Evolutionary conservation across 2,113 vertebrate genomes (phyloP), one percentile per base, ranked within the genome.

Genomic region (Oryctolagus cuniculus): DNA sequence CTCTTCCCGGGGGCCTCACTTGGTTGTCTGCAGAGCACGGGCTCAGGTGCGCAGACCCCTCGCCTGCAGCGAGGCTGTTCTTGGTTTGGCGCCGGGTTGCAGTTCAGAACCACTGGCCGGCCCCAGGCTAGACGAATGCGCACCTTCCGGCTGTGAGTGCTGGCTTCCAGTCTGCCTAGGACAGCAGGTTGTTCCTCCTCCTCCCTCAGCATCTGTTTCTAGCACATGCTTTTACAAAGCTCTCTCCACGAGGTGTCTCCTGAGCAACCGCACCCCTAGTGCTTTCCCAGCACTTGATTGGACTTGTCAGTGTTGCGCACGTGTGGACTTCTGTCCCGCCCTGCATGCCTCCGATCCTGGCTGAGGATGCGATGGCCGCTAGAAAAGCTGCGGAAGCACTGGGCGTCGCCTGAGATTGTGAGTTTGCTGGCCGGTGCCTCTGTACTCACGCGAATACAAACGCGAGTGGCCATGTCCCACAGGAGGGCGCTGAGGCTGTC

Each of bases 1-100:
- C n/a, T 29, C 58, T 15, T 74, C 19, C 21, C 25, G 7, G 64
- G 70, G 27, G 34, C 75, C 16, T 58, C 66, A 11, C 4, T 0
- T 29, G 69, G 74, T 0, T 7, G 6, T 49, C 55, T 70, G 19
- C 19, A 49, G 4, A 2, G 17, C 8, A 0, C 6, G 49, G 75
- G 2, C 25, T 0, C 6, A 4, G 55, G 34, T 27, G 31, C 74
- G 22, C 34, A 15, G 2, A 6, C 64, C 24, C 34, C 29, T 31
- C 0, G 0, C 34, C 31, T 6, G 82, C n/a, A 25, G 0, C 0
- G 0, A 15, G 66, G 44, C 63, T 9, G 29, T 66, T 70, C 61
- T 69, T 34, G 58, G 77, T 86, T 58, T 10, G 34, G 69, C 64
- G 21, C 55, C 15, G 55, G 12, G 11, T 82, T 38, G 64, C 74